These are phyloP conservation scores for Phytoseiulus persimilis DNA, from an alignment of 2,888 invertebrate genomes.

Conservation along the genomic window DNA sequence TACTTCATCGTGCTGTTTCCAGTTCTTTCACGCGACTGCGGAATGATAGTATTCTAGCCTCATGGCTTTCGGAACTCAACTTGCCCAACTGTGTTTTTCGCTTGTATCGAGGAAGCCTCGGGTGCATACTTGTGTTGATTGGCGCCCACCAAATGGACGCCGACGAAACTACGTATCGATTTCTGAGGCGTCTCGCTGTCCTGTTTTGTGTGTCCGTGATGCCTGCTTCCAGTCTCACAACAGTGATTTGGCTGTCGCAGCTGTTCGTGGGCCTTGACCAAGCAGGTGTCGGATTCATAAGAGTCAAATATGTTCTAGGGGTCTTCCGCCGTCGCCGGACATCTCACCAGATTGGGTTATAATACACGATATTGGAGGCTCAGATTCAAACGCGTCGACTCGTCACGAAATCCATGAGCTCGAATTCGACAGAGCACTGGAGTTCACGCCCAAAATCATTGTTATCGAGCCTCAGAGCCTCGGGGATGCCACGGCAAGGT, in stretches of 20 bases:
- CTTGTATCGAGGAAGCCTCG: too few relatives aligned
- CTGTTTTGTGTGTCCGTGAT: too few relatives aligned
- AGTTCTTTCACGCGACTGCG: not conserved
- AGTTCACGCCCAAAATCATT: conserved; percentile 31
- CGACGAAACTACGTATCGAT: too few relatives aligned
- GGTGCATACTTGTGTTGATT: too few relatives aligned
- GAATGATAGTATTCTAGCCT: not conserved
- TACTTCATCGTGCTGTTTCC: not conserved
- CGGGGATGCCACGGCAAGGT: conserved; percentile 23
- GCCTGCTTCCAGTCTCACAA: too few relatives aligned
- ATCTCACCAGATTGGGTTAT: conserved; percentile 34
- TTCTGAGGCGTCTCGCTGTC: too few relatives aligned
- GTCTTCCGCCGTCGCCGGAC: conserved; percentile 26
- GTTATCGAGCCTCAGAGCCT: conserved; percentile 30
- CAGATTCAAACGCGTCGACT: not conserved
- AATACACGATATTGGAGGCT: conserved; percentile 30
- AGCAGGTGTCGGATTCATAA: too few relatives aligned
- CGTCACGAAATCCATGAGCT: conserved; percentile 23
- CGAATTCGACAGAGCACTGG: conserved; percentile 33
- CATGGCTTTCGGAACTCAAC: not conserved
- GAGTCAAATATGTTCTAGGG: not conserved
- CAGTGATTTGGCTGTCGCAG: too few relatives aligned
- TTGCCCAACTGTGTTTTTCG: too few relatives aligned
- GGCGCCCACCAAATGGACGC: too few relatives aligned
- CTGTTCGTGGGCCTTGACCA: too few relatives aligned